phyloP scores from a whole-genome alignment of 64 coral and sea anemone species.

The Montipora sp. region DNA sequence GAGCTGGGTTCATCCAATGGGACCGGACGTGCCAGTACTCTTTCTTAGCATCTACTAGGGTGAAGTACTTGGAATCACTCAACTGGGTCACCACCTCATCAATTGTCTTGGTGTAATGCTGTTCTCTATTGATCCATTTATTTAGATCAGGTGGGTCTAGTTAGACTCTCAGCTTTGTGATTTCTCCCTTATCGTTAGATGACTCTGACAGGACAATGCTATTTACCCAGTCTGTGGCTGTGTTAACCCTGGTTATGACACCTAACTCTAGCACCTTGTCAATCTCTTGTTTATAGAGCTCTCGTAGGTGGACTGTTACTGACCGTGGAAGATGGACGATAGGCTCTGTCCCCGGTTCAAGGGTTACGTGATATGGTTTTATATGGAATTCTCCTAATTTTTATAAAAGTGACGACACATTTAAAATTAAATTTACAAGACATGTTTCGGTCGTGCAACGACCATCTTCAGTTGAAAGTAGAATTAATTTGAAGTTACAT shows the following conservation, averaged over 20 bases:
- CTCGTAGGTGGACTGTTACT: constrained; percentile 40
- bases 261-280: constrained; percentile 66
- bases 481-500: no score
- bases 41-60: background rate
- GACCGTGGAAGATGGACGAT: constrained; percentile 48
- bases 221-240: constrained; percentile 33
- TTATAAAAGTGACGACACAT: background rate
- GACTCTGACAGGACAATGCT: constrained; percentile 19
- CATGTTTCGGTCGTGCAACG: no score
- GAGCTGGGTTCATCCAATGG: no score
- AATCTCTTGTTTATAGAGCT: constrained; percentile 36
- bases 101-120: constrained; percentile 58
- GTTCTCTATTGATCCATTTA: background rate
- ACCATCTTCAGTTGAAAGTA: no score
- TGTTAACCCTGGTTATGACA: constrained; percentile 47
- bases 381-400: constrained; percentile 60
- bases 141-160: constrained; percentile 63
- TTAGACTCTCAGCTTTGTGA: constrained; percentile 55
- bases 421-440: no score
- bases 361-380: constrained; percentile 68
- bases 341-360: constrained; percentile 34
- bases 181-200: constrained; percentile 47
- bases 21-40: no score
- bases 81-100: constrained; percentile 51
- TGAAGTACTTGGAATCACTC: constrained; percentile 59